Conservation (phyloP, 2,113 vertebrate species). For the Chloebia gouldiae region DNA sequence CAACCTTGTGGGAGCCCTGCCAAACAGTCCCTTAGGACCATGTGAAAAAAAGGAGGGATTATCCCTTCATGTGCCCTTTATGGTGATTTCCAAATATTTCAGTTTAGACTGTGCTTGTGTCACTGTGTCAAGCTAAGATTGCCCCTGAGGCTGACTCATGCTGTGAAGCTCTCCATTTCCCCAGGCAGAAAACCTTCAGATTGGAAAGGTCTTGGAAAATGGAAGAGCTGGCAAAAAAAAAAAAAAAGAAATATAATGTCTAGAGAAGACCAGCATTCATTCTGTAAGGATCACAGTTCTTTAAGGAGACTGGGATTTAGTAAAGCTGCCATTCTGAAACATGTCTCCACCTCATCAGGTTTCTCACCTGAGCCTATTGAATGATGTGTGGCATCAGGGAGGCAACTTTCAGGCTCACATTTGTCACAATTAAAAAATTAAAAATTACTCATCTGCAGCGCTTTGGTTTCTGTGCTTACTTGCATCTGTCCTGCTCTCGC, state of each 20-base stretch:
- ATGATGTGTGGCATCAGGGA: not conserved
- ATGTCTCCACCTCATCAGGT: not conserved
- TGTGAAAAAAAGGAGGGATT: not conserved
- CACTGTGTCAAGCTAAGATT: not conserved
- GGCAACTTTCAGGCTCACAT: not conserved
- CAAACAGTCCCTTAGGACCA: not conserved
- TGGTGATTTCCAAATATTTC: not conserved
- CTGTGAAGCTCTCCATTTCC: not conserved
- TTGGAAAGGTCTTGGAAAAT: not conserved
- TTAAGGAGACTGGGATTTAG: not conserved
- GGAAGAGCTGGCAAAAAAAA: not conserved
- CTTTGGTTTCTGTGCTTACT: not conserved
- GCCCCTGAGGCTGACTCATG: not conserved
- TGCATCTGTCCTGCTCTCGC: not conserved
- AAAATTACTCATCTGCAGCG: not conserved
- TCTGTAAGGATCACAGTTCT: not conserved
- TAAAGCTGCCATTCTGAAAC: not conserved
- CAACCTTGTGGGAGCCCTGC: not conserved
- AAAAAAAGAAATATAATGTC: not conserved
- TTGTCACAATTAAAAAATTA: not conserved
- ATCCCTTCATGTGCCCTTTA: not conserved
- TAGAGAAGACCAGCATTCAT: not conserved
- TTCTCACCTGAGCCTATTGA: not conserved
- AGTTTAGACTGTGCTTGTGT: not conserved
- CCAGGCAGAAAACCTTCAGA: not conserved